Evolutionary conservation across 1,140 invertebrate genomes (phyloP).

Genomic region (Druon quercuslanigerum): DNA sequence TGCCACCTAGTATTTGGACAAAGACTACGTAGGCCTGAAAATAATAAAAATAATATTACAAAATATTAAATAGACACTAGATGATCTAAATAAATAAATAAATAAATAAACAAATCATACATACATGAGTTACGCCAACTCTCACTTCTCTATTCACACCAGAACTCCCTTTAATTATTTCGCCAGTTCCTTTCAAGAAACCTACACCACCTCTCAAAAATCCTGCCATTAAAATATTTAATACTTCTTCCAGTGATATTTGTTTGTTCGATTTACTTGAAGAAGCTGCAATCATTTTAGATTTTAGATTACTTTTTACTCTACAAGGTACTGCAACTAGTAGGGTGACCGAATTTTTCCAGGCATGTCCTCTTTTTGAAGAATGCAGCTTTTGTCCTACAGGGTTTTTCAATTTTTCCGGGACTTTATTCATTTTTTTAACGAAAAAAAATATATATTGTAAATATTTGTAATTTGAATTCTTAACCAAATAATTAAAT

Average conservation of each 20-base stretch:
- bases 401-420: no score
- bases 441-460: no score
- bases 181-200: constrained; percentile 95
- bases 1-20: constrained; percentile 92
- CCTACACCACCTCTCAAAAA: constrained; percentile 96
- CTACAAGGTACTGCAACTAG: no score
- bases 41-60: constrained; percentile 32
- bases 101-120: constrained; percentile 61
- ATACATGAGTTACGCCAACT: constrained; percentile 94
- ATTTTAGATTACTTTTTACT: not conserved
- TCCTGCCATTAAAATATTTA: constrained; percentile 94
- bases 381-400: no score
- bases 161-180: constrained; percentile 96
- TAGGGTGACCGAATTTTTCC: no score
- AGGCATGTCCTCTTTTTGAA: no score
- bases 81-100: no score
- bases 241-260: constrained; percentile 92
- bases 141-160: constrained; percentile 95
- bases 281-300: constrained; percentile 70
- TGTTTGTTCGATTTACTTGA: constrained; percentile 77
- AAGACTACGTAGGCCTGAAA: constrained; percentile 95
- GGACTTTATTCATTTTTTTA: no score
- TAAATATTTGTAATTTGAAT: no score
- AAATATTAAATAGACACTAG: no score
- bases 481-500: no score